These are phyloP conservation scores for Hesperia comma DNA, from an alignment of 2,888 invertebrate genomes.

Conservation along the genomic window DNA sequence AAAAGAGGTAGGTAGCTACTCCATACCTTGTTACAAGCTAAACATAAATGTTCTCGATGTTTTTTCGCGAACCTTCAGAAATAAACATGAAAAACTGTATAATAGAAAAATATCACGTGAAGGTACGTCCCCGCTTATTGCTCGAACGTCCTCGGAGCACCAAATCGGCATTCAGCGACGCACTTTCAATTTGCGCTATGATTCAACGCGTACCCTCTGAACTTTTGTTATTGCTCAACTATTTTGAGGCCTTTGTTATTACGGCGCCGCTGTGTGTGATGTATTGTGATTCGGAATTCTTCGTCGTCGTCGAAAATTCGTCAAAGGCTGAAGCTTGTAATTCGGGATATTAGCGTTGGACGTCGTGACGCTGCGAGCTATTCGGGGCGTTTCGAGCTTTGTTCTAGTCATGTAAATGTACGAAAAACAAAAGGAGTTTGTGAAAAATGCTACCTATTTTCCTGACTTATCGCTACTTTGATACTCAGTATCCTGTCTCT, in stretches of 20 bases:
- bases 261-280: constrained; percentile 28
- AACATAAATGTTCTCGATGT: not conserved
- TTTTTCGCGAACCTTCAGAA: not conserved
- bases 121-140: constrained; percentile 4
- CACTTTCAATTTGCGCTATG: constrained; percentile 34
- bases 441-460: not conserved
- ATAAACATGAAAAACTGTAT: not conserved
- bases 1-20: too few relatives aligned
- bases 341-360: constrained; percentile 20
- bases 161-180: constrained; percentile 33
- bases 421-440: not conserved
- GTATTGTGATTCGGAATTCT: constrained; percentile 33
- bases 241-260: constrained; percentile 34
- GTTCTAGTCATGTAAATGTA: not conserved
- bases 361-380: constrained; percentile 7
- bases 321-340: constrained; percentile 12
- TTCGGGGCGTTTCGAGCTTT: constrained; percentile 6
- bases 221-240: constrained; percentile 35
- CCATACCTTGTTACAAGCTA: not conserved
- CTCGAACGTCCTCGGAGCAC: constrained; percentile 17
- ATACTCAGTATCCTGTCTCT: too few relatives aligned
- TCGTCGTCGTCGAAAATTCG: constrained; percentile 26
- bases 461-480: not conserved
- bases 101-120: constrained; percentile 6
- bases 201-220: constrained; percentile 28